These are phyloP conservation scores for Nomada fabriciana DNA, from an alignment of 2,888 invertebrate species.

Conservation along the genomic window DNA sequence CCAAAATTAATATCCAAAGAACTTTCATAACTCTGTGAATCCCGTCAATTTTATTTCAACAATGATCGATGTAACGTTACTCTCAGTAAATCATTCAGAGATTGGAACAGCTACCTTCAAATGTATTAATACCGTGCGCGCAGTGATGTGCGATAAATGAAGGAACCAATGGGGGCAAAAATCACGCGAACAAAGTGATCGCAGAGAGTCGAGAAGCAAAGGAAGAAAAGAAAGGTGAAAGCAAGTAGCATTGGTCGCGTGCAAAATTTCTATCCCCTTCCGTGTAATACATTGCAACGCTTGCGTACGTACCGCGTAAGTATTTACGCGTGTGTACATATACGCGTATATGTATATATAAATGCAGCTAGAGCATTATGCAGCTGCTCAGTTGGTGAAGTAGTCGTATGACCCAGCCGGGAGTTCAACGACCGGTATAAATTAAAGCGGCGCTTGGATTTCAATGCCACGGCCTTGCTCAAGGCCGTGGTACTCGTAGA, in stretches of 20 bases:
- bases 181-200: too few relatives aligned
- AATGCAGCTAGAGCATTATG: constrained; percentile 63
- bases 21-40: too few relatives aligned
- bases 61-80: too few relatives aligned
- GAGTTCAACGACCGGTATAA: constrained; percentile 78
- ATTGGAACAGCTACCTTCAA: too few relatives aligned
- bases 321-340: not conserved
- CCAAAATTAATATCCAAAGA: too few relatives aligned
- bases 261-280: constrained; percentile 49
- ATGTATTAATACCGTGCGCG: too few relatives aligned
- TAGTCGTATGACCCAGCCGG: constrained; percentile 68
- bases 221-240: not conserved
- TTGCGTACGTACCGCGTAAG: constrained; percentile 4
- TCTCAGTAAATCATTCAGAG: too few relatives aligned
- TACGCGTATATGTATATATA: constrained; percentile 20
- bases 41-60: too few relatives aligned
- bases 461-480: constrained; percentile 78
- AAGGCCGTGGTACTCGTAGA: constrained; percentile 76
- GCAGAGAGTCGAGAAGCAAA: too few relatives aligned
- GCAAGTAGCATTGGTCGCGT: constrained; percentile 10
- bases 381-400: constrained; percentile 68
- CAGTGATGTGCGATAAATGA: too few relatives aligned
- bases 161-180: too few relatives aligned
- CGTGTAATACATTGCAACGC: constrained; percentile 13
- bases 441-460: constrained; percentile 76